These are phyloP conservation scores for Hydrozoanthus gracilis DNA, from an alignment of 92 coral and sea anemone genomes.

Conservation along the genomic window DNA sequence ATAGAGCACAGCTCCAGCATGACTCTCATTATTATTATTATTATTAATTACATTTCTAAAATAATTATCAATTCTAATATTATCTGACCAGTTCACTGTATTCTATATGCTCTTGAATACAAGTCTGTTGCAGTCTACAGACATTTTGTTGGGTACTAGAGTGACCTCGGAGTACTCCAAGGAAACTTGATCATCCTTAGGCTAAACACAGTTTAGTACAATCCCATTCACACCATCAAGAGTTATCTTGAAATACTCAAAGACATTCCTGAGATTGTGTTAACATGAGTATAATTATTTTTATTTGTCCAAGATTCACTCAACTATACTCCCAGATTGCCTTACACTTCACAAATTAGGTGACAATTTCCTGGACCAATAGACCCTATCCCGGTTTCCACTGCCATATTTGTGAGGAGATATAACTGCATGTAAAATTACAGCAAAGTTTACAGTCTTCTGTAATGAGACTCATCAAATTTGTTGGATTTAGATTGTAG, in stretches of 20 bases:
- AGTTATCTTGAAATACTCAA: not conserved
- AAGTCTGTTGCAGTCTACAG: not conserved
- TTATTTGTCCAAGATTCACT: not conserved
- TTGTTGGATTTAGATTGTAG: not conserved
- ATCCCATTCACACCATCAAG: not conserved
- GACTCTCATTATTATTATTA: not conserved
- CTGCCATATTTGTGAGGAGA: not conserved
- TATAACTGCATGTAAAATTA: not conserved
- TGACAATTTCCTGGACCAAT: not conserved
- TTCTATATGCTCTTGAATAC: not conserved
- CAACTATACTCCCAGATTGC: not conserved
- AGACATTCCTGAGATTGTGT: not conserved
- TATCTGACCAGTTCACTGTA: not conserved
- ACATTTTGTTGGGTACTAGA: not conserved
- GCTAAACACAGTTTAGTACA: not conserved
- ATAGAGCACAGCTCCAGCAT: not conserved
- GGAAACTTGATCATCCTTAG: not conserved
- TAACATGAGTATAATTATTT: not conserved
- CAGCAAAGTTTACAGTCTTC: not conserved
- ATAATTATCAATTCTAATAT: not conserved
- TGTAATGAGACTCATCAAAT: not conserved
- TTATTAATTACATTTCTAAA: not conserved
- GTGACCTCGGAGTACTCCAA: not conserved
- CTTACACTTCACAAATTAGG: not conserved
- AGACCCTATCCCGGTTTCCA: not conserved